Conservation (phyloP, 2,797 vertebrate species). For the Acrocephalus scirpaceus region DNA sequence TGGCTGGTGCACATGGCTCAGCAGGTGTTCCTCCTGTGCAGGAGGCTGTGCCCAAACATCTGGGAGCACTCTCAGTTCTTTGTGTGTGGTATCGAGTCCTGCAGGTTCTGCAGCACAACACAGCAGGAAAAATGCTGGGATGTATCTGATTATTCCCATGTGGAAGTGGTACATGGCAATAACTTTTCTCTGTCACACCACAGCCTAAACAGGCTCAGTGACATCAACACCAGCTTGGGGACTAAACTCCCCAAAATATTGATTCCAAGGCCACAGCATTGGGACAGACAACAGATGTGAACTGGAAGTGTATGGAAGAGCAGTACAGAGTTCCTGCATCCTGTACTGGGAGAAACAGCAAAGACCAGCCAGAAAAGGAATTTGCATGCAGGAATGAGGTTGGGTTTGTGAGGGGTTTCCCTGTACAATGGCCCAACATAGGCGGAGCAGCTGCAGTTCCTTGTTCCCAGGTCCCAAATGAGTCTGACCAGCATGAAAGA, state of each 20-base stretch:
- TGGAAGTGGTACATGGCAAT: not conserved
- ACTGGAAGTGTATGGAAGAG: not conserved
- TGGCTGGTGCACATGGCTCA: not conserved
- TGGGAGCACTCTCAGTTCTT: not conserved
- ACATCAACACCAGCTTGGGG: not conserved
- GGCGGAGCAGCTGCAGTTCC: not conserved
- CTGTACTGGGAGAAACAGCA: not conserved
- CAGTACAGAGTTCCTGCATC: not conserved
- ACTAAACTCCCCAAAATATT: not conserved
- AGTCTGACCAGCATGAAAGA: not conserved
- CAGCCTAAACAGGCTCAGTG: not conserved
- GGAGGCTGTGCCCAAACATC: not conserved
- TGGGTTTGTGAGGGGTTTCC: not conserved
- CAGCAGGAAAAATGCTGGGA: not conserved
- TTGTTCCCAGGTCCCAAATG: not conserved
- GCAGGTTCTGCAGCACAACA: not conserved
- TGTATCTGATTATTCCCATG: not conserved
- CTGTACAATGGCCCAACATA: not conserved
- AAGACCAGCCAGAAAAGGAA: not conserved
- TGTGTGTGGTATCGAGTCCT: not conserved
- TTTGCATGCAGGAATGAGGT: not conserved
- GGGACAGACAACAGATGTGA: not conserved
- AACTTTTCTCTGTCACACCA: not conserved
- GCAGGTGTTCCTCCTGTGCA: not conserved
- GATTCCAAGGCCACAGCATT: not conserved